A percentile compares a stretch with the other conserved stretches of the same genome.
phyloP scores from a whole-genome alignment of 2,888 invertebrate species.

The Metellina segmentata region DNA sequence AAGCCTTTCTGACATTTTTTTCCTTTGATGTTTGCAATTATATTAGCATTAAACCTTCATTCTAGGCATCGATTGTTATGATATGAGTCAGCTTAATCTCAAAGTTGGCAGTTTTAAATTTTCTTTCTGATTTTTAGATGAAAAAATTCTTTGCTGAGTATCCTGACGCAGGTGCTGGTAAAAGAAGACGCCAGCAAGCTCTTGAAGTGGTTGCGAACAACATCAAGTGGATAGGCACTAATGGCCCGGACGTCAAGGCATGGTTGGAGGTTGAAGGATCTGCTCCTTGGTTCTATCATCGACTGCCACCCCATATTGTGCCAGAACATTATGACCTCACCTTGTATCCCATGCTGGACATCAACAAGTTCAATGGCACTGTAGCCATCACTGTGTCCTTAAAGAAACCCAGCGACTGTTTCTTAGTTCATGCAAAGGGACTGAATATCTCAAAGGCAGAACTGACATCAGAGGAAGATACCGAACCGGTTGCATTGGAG shows the following conservation, averaged over 20 bases:
- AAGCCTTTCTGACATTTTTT: no score
- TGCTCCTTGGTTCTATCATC: slow-evolving; percentile 80
- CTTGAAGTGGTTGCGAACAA: slow-evolving; percentile 89
- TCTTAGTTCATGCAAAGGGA: slow-evolving; percentile 85
- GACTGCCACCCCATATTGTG: slow-evolving; percentile 84
- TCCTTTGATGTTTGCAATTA: no score
- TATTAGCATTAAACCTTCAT: no score
- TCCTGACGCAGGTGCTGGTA: slow-evolving; percentile 93
- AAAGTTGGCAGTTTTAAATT: neutral
- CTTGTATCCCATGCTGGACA: slow-evolving; percentile 85
- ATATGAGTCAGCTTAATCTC: no score
- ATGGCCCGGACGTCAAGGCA: slow-evolving; percentile 77
- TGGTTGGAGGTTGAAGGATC: slow-evolving; percentile 58
- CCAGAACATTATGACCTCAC: slow-evolving; percentile 87
- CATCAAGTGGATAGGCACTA: slow-evolving; percentile 87
- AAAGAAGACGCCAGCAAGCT: slow-evolving; percentile 86
- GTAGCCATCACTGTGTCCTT: slow-evolving; percentile 81
- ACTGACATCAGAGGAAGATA: slow-evolving; percentile 14
- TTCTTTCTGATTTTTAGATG: slow-evolving; percentile 84
- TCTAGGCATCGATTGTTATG: no score
- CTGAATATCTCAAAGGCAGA: slow-evolving; percentile 83
- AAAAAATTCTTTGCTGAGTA: slow-evolving; percentile 88
- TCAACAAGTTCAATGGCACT: slow-evolving; percentile 84
- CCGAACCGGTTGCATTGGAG: slow-evolving; percentile 77
- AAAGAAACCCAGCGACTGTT: slow-evolving; percentile 79